Evolutionary conservation across 1,140 invertebrate genomes (phyloP), one percentile per base, ranked within the genome.

Genomic region (Rhynchophorus ferrugineus): DNA sequence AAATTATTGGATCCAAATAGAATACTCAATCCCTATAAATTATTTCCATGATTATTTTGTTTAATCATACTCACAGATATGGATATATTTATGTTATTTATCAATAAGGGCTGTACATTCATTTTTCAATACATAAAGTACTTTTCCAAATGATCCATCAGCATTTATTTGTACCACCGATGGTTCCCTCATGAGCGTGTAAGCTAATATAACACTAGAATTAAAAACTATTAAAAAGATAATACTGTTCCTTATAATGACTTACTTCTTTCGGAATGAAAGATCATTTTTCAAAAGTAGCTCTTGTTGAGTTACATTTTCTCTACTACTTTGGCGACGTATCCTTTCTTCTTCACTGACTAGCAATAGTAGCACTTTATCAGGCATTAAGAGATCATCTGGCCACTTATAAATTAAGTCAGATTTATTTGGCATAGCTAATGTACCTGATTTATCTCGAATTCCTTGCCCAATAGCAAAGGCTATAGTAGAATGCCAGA

Each of bases 1-100:
- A 71, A 71, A 35, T 59, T 89, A 1, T 80, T 97, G 73, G 95
- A 98, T 74, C 94, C 95, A 0, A 91, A 92, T 46, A 78, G 80
- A 21, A 98, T 98, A 60, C 75, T 98, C 1, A 98, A 98, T 72
- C 95, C 95, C 0, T 98, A 98, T 63, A 98, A 98, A 78, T 82
- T 92, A 16, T 48, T 60, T 21, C 49, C 43, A 9, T 54, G 44
- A 46, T 16, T 22, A 17, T 34, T 16, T 21, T n/a, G n/a, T n/a
- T n/a, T n/a, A n/a, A n/a, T n/a, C n/a, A n/a, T n/a, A n/a, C n/a
- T n/a, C n/a, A n/a, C n/a, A n/a, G n/a, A n/a, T n/a, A n/a, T n/a
- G n/a, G n/a, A n/a, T n/a, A n/a, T n/a, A n/a, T n/a, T n/a, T n/a
- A n/a, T n/a, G n/a, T 50, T 5, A 44, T 9, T 38, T 35, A 44